Evolutionary conservation across 2,113 vertebrate species (phyloP).

Genomic region (Pelmatolapia mariae): DNA sequence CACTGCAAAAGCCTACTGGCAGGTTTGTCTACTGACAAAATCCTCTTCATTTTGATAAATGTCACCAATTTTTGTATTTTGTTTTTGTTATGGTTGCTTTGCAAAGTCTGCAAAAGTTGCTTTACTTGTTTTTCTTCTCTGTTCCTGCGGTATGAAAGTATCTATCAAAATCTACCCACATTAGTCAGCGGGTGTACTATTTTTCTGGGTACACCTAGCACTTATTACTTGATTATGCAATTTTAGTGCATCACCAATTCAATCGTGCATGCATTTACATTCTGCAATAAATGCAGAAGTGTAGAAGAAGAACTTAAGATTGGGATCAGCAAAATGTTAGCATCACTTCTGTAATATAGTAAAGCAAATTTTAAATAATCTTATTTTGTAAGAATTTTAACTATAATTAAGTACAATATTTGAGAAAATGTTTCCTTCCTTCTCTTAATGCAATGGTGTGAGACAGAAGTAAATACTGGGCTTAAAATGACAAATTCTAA

Average conservation of each 20-base stretch:
- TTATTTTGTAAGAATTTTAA: neutral
- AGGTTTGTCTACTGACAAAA: neutral
- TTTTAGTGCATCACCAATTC: neutral
- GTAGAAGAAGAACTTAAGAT: neutral
- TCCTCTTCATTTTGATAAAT: neutral
- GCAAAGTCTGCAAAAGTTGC: neutral
- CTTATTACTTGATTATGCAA: neutral
- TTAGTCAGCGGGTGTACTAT: neutral
- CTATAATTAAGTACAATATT: neutral
- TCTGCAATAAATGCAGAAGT: neutral
- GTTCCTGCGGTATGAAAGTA: neutral
- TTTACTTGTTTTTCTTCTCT: neutral
- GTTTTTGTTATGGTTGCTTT: neutral
- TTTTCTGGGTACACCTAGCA: neutral
- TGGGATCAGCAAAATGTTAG: neutral
- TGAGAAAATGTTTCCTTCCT: neutral
- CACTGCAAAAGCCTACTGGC: neutral
- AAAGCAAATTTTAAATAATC: neutral
- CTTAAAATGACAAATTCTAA: neutral
- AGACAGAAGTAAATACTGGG: neutral
- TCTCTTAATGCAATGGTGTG: neutral
- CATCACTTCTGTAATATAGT: neutral
- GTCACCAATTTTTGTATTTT: neutral
- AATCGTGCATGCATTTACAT: neutral
- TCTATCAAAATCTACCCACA: neutral